A percentile compares a stretch with the other conserved stretches of the same genome.
phyloP scores from a whole-genome alignment of 2,113 vertebrate species.

The Gavialis gangeticus region DNA sequence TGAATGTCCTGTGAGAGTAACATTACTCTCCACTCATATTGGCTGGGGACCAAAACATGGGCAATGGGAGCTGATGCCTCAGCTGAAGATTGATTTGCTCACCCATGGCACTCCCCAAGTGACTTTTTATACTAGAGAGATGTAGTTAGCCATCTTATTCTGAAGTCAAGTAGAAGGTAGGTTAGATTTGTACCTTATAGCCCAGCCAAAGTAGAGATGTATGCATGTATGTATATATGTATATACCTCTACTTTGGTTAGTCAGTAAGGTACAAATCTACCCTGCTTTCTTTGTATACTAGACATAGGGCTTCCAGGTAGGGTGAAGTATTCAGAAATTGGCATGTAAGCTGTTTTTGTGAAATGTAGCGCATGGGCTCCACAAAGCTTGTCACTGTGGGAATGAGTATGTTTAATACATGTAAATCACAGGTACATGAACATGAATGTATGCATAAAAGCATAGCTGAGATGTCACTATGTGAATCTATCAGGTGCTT shows the following conservation, averaged over 20 bases:
- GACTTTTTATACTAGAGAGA: neutral
- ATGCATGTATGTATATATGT: too few relatives aligned
- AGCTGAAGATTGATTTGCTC: neutral
- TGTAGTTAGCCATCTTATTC: too few relatives aligned
- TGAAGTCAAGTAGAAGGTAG: too few relatives aligned
- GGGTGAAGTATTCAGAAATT: neutral
- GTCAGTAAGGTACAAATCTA: too few relatives aligned
- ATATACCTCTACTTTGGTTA: too few relatives aligned
- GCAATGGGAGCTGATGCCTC: neutral
- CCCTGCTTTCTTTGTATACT: neutral
- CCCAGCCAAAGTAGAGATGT: too few relatives aligned
- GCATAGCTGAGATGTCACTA: neutral
- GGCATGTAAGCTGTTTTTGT: neutral
- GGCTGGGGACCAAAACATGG: neutral
- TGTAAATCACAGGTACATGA: neutral
- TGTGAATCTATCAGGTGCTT: neutral
- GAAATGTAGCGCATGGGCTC: neutral
- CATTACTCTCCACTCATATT: neutral
- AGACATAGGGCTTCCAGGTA: neutral
- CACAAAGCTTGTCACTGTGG: too few relatives aligned
- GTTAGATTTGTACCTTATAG: too few relatives aligned
- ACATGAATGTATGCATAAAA: neutral
- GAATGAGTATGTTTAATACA: neutral
- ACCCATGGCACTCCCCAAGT: neutral
- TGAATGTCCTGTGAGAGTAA: neutral